phyloP scores from a whole-genome alignment of 2,113 vertebrate species.

The Phoenicopterus ruber region DNA sequence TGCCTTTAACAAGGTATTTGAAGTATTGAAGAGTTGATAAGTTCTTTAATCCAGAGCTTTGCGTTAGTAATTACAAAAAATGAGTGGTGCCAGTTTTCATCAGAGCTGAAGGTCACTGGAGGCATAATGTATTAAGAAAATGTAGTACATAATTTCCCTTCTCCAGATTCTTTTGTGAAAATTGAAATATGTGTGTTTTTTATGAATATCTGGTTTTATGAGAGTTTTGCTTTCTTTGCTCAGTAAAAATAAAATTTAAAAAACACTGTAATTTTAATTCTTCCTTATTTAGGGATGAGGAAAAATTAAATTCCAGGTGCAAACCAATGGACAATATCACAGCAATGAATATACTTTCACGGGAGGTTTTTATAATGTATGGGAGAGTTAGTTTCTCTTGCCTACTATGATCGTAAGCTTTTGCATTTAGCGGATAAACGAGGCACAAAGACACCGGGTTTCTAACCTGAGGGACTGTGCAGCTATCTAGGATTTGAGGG shows the following conservation, averaged over 20 bases:
- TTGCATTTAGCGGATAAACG: neutral
- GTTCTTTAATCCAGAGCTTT: neutral
- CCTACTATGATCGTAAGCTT: neutral
- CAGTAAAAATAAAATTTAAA: neutral
- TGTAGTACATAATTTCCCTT: neutral
- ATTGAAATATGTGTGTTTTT: neutral
- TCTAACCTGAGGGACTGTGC: neutral
- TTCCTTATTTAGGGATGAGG: neutral
- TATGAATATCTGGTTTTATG: neutral
- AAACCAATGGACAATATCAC: neutral
- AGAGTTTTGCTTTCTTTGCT: neutral
- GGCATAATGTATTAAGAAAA: neutral
- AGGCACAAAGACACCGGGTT: neutral
- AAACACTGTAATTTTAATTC: neutral
- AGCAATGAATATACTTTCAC: neutral
- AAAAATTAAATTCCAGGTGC: neutral
- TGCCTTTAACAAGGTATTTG: neutral
- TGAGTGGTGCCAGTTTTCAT: neutral
- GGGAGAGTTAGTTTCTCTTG: neutral
- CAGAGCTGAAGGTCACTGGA: neutral
- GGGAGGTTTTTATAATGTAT: neutral
- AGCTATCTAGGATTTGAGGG: neutral
- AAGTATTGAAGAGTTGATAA: neutral
- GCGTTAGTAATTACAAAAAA: constrained; percentile 19
- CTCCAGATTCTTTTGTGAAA: neutral